These are phyloP conservation scores for Hozukius guyotensis DNA, from an alignment of 2,797 vertebrate species.

Conservation along the genomic window DNA sequence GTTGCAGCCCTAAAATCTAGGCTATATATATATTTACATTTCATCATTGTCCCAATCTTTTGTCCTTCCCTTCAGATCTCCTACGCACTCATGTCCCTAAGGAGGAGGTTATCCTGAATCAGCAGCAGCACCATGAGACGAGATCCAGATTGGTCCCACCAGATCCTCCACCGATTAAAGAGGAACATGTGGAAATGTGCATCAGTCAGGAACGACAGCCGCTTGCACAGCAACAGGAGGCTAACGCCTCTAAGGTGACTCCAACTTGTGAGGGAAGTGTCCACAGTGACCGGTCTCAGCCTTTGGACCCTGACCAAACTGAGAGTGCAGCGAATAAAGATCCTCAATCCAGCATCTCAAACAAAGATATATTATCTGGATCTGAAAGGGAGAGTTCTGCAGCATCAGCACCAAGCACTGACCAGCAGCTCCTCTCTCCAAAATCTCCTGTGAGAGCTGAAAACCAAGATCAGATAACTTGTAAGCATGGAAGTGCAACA, in stretches of 20 bases:
- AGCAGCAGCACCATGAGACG: not conserved
- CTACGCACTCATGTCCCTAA: not conserved
- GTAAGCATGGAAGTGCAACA: not conserved
- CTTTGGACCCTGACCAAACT: not conserved
- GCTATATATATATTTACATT: not conserved
- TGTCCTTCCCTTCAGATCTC: constrained; percentile 25
- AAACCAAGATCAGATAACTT: constrained; percentile 1
- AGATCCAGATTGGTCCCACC: not conserved
- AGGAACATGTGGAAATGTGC: constrained; percentile 49
- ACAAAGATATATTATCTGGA: not conserved
- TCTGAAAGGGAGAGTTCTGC: not conserved
- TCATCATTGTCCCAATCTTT: not conserved
- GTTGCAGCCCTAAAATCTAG: not conserved
- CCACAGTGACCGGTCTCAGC: not conserved
- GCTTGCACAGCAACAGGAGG: not conserved
- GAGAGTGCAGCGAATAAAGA: not conserved
- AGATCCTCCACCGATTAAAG: constrained; percentile 46
- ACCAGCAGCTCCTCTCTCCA: not conserved
- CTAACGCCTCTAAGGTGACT: not conserved
- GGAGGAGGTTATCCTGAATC: not conserved
- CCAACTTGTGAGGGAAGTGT: not conserved
- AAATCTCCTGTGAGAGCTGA: not conserved
- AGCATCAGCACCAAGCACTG: not conserved
- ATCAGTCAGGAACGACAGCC: constrained; percentile 21
- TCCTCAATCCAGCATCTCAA: not conserved